Percentiles rank a stretch among this genome's conserved stretches.
Evolutionary conservation across 2,113 vertebrate genomes (phyloP).

Genomic region (Euleptes europaea): DNA sequence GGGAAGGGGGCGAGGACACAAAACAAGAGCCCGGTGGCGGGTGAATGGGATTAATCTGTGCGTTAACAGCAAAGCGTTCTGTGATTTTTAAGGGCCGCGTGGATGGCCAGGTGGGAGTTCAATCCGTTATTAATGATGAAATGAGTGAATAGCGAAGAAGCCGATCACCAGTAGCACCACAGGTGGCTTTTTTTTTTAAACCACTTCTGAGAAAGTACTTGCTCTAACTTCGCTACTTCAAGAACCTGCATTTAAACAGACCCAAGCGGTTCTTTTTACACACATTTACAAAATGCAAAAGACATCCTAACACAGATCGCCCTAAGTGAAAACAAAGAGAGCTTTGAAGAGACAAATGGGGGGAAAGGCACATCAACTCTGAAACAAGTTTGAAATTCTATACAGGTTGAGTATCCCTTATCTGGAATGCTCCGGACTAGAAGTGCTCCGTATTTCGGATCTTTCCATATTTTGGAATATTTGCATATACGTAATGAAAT

Average conservation of each 20-base stretch:
- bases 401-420: too few species aligned
- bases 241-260: slow-evolving; percentile 14
- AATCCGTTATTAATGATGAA: not conserved
- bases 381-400: too few species aligned
- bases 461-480: too few species aligned
- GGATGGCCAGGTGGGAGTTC: not conserved
- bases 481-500: too few species aligned
- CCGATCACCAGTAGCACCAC: not conserved
- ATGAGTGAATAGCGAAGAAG: not conserved
- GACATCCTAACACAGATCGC: not conserved
- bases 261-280: not conserved
- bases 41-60: not conserved
- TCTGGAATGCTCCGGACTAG: too few species aligned
- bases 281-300: slow-evolving; percentile 18
- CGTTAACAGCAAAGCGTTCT: not conserved
- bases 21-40: not conserved
- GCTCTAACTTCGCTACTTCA: not conserved
- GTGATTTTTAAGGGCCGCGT: not conserved
- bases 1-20: not conserved
- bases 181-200: not conserved
- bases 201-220: not conserved
- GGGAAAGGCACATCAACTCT: not conserved
- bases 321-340: not conserved
- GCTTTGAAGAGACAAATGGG: not conserved
- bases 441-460: too few species aligned